phyloP scores from a whole-genome alignment of 2,113 vertebrate species.

The Phainopepla nitens region DNA sequence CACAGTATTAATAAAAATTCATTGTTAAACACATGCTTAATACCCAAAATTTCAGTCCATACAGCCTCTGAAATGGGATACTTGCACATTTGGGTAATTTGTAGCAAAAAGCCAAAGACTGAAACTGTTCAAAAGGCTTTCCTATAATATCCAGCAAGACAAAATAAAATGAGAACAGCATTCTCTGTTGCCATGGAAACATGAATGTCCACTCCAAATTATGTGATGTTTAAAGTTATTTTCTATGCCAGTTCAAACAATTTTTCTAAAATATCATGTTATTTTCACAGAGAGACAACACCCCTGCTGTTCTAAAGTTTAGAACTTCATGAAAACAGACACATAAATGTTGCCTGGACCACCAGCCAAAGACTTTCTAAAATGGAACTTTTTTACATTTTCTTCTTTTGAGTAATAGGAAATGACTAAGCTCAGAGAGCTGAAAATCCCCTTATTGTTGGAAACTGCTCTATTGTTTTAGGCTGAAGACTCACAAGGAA shows the following conservation, averaged over 20 bases:
- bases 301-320: background rate
- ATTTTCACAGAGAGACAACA: background rate
- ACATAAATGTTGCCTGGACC: background rate
- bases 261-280: background rate
- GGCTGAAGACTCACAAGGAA: background rate
- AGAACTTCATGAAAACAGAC: conserved; percentile 2
- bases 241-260: background rate
- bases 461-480: conserved; percentile 41
- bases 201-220: background rate
- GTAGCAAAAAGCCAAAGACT: background rate
- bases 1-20: background rate
- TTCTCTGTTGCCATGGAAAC: background rate
- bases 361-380: background rate
- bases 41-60: background rate
- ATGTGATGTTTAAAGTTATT: background rate
- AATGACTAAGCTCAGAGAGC: conserved; percentile 23
- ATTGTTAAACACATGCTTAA: background rate
- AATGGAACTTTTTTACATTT: conserved; percentile 32
- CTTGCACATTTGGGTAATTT: background rate
- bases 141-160: background rate
- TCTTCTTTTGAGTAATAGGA: conserved; percentile 52
- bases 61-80: background rate
- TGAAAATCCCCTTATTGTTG: conserved; percentile 42
- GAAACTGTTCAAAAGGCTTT: background rate
- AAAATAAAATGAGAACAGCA: background rate